Evolutionary conservation across 2,113 vertebrate species (phyloP).

Genomic region (Trinectes maculatus): DNA sequence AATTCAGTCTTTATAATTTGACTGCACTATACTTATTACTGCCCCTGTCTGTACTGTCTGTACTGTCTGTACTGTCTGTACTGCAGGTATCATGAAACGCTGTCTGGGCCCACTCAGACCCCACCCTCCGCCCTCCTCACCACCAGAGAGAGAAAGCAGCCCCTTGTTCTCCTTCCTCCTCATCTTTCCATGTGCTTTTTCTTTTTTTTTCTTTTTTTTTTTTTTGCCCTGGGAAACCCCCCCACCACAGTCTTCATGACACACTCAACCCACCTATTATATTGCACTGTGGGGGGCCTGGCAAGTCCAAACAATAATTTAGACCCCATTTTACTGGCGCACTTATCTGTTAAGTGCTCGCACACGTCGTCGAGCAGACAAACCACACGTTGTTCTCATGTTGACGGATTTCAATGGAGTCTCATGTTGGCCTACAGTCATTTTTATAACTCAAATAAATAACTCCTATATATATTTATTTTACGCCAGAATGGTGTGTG

Average conservation of each 20-base stretch:
- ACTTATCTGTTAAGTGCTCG: constrained; percentile 52
- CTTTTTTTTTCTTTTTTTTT: constrained; percentile 40
- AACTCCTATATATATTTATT: too few relatives aligned
- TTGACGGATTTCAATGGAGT: constrained; percentile 3
- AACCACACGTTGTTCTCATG: constrained; percentile 22
- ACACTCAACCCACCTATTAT: constrained; percentile 63
- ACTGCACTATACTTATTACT: too few relatives aligned
- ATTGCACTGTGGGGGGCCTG: constrained; percentile 44
- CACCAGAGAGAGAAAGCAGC: constrained; percentile 10
- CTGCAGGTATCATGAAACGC: constrained; percentile 12
- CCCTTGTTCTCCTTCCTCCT: constrained; percentile 33
- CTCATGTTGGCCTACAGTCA: constrained; percentile 1
- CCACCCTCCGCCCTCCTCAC: constrained; percentile 17
- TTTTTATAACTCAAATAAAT: constrained; percentile 1
- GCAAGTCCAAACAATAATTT: constrained; percentile 68
- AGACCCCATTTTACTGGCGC: constrained; percentile 42
- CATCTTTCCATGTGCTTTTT: constrained; percentile 63
- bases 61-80: too few relatives aligned
- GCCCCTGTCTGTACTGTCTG: not conserved
- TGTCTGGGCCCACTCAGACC: not conserved
- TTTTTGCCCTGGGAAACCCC: constrained; percentile 63
- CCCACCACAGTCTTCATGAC: constrained; percentile 53
- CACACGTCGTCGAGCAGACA: constrained; percentile 44
- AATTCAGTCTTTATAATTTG: not conserved
- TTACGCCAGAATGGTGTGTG: not conserved